Percentiles rank a stretch among this genome's conserved stretches.
These are phyloP conservation scores for Villa cingulata DNA, from an alignment of 2,888 invertebrate species.

Conservation along the genomic window DNA sequence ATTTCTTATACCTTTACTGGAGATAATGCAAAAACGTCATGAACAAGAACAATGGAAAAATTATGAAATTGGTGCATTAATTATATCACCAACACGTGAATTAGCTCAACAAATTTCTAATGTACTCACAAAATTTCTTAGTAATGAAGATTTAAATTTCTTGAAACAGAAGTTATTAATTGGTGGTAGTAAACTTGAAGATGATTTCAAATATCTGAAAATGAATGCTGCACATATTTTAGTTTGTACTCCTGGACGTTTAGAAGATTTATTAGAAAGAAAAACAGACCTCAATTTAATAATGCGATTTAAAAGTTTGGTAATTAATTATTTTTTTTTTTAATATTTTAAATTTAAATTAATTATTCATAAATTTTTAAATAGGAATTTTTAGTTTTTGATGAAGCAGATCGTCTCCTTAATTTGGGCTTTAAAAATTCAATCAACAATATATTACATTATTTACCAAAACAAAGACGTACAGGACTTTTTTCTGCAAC, in stretches of 20 bases:
- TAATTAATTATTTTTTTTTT: constrained; percentile 39
- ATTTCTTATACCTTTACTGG: constrained; percentile 82
- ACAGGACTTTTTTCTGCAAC: constrained; percentile 99
- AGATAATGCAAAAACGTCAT: constrained; percentile 57
- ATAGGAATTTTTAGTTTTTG: constrained; percentile 81
- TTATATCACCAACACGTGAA: constrained; percentile 93
- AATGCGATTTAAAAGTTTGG: constrained; percentile 61
- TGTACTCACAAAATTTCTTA: constrained; percentile 42
- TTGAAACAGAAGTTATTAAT: constrained; percentile 52
- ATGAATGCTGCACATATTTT: constrained; percentile 68
- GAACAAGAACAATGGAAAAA: constrained; percentile 49
- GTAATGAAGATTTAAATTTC: constrained; percentile 38
- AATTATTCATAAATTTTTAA: constrained; percentile 16
- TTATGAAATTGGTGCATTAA: constrained; percentile 71
- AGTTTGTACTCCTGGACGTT: constrained; percentile 87
- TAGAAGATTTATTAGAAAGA: constrained; percentile 71
- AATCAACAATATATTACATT: constrained; percentile 76
- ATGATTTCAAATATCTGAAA: constrained; percentile 54
- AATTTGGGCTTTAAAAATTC: constrained; percentile 83
- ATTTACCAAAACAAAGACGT: constrained; percentile 81
- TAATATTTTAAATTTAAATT: background rate
- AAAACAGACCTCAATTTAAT: constrained; percentile 56
- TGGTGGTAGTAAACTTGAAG: constrained; percentile 70
- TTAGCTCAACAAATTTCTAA: constrained; percentile 78
- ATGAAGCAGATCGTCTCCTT: constrained; percentile 91